Evolutionary conservation across 2,113 vertebrate genomes (phyloP), one percentile per base, ranked within the genome.

Genomic region (Podocnemis expansa): DNA sequence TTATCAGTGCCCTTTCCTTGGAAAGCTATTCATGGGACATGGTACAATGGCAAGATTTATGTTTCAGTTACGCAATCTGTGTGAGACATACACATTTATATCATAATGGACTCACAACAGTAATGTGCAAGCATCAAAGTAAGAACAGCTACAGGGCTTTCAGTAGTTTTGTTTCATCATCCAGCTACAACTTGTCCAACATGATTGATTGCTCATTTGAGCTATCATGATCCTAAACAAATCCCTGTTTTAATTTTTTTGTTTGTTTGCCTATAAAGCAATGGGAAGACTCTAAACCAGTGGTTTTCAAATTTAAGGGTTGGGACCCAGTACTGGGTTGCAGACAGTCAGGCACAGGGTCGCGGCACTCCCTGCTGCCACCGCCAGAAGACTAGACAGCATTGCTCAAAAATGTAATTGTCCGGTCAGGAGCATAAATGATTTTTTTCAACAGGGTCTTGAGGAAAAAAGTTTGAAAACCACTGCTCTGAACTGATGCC

Each of bases 21-120:
- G 19, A 52, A 96, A 38, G 38, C 79, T 38, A 27, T 41, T 24
- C 29, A 27, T 2, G 10, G 34, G 76, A 89, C 7, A 21, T 67
- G 60, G n/a, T 56, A 41, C 79, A 93, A 88, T 1, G 0, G 0
- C 31, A 21, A n/a, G 22, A 82, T 6, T 24, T 10, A 5, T 5
- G 60, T 85, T 91, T 86, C 38, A 78, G 47, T 31, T 16, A 16
- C 12, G 22, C 31, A 80, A 67, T 83, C 87, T 83, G 83, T n/a
- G 1, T 11, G 84, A 13, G 4, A 25, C 14, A 29, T 12, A 49
- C 22, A n/a, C 21, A 11, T 43, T n/a, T 24, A 63, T 34, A 45
- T 45, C 29, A 67, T 67, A 84, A 84, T 89, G 47, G 47, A 16
- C n/a, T n/a, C 12, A 14, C 78, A 52, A 31, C 3, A 10, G 78